Evolutionary conservation across 2,113 vertebrate genomes (phyloP).

Genomic region (Ageneiosus marmoratus): DNA sequence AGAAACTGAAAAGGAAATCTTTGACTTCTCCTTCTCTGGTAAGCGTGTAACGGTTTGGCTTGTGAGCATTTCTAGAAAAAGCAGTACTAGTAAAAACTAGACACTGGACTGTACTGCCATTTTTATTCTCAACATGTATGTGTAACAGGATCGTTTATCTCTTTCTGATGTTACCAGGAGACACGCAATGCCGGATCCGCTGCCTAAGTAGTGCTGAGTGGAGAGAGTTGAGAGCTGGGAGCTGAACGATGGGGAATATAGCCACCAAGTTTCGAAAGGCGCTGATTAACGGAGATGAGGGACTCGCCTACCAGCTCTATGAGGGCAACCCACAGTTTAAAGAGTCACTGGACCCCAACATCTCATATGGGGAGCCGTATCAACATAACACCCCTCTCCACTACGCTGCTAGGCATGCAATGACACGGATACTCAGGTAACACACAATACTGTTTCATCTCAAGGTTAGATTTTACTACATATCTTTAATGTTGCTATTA

Average conservation of each 20-base stretch:
- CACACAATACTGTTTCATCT: neutral
- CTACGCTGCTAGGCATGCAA: conserved; percentile 94
- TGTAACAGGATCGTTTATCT: conserved; percentile 17
- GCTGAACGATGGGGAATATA: conserved; percentile 88
- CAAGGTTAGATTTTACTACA: too few species aligned
- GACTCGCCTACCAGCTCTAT: conserved; percentile 92
- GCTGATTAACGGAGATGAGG: conserved; percentile 94
- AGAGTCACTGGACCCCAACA: conserved; percentile 96
- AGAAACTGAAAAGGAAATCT: conserved; percentile 2
- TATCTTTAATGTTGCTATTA: neutral
- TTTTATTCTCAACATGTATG: neutral
- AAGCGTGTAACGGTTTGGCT: neutral
- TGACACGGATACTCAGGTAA: conserved; percentile 94
- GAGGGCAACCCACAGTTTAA: conserved; percentile 96
- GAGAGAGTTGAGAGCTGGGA: conserved; percentile 55
- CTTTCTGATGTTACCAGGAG: conserved; percentile 65
- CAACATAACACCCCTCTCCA: conserved; percentile 98
- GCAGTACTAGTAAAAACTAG: neutral
- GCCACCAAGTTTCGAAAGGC: conserved; percentile 98
- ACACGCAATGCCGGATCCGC: conserved; percentile 76
- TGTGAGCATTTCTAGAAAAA: neutral
- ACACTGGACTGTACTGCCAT: neutral
- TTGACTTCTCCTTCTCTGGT: neutral
- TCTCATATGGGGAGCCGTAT: conserved; percentile 95
- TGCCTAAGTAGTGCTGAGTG: conserved; percentile 70